Evolutionary conservation across 2,888 invertebrate species (phyloP), one percentile per base, ranked within the genome.

Genomic region (Thera britannica): DNA sequence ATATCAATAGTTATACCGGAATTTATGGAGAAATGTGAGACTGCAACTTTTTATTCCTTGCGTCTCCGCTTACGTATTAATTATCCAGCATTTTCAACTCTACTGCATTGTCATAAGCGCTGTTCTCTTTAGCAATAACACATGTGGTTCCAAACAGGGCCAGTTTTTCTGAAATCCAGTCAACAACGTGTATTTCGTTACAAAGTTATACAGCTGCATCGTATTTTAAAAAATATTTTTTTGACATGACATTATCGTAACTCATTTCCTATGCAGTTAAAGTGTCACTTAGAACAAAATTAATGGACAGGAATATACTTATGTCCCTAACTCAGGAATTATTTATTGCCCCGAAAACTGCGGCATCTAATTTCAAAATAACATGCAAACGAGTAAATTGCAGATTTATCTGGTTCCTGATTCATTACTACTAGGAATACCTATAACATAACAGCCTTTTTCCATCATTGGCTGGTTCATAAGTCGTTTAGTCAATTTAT

Each of bases 1-100:
- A 69, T 76, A 80, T 77, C 74, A 77, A 77, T 79, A 80, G 80
- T 83, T 83, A 56, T 48, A 64, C 76, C 79, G 83, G 86, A 83
- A 86, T 88, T 87, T 88, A 87, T 87, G 87, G 85, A 86, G 83
- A 88, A 87, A 88, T 86, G 85, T 79, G 81, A 88, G 83, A 80
- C 80, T 76, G 79, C 81, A 75, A 85, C 80, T 90, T 90, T 89
- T 90, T 75, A 72, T 62, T 54, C 83, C 77, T 74, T 71, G 64
- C 75, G 74, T 74, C 77, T 79, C 80, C 80, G 77, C 77, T 79
- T 83, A 74, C 78, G 77, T 79, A 62, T 55, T 35, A 9, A 41
- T 41, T 48, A 55, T 9, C 11, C 23, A 78, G 75, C 74, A 81
- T 67, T 58, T 70, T 72, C 36, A 61, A 73, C 68, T 74, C 71